Evolutionary conservation across 2,888 invertebrate genomes (phyloP).

Genomic region (Drosophila rubida): DNA sequence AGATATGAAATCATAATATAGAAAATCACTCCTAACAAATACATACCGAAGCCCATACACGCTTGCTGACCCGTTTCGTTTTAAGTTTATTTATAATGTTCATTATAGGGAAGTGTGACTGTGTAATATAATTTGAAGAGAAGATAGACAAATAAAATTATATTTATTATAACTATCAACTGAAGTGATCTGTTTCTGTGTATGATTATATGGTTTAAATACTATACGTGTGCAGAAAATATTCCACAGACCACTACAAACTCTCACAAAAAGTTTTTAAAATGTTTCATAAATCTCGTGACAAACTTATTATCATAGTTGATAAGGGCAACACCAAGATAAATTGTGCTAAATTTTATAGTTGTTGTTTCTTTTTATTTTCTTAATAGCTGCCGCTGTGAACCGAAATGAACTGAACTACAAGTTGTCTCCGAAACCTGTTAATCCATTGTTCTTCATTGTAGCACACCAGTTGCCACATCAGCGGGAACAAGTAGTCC

Average conservation of each 20-base stretch:
- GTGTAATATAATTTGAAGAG: neutral
- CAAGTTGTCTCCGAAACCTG: slow-evolving; percentile 29
- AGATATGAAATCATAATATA: slow-evolving; percentile 26
- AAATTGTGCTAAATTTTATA: slow-evolving; percentile 34
- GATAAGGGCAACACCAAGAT: slow-evolving; percentile 14
- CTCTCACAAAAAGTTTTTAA: neutral
- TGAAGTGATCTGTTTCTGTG: neutral
- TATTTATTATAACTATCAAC: neutral
- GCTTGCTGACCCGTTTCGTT: neutral
- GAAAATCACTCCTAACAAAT: neutral
- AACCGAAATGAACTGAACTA: slow-evolving; percentile 36
- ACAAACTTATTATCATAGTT: slow-evolving; percentile 41
- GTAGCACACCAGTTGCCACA: slow-evolving; percentile 12
- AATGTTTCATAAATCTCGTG: slow-evolving; percentile 20
- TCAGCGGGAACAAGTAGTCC: slow-evolving; percentile 3
- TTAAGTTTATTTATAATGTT: neutral
- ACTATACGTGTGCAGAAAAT: neutral
- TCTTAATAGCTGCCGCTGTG: slow-evolving; percentile 26
- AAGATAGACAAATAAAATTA: neutral
- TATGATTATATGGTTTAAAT: neutral
- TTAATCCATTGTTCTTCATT: slow-evolving; percentile 22
- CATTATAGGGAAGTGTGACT: neutral
- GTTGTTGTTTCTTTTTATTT: slow-evolving; percentile 10
- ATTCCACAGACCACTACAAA: neutral
- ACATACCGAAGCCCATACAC: neutral